Base-by-base conservation (phyloP, 2,113 vertebrate genomes). In the Ovis canadensis region DNA sequence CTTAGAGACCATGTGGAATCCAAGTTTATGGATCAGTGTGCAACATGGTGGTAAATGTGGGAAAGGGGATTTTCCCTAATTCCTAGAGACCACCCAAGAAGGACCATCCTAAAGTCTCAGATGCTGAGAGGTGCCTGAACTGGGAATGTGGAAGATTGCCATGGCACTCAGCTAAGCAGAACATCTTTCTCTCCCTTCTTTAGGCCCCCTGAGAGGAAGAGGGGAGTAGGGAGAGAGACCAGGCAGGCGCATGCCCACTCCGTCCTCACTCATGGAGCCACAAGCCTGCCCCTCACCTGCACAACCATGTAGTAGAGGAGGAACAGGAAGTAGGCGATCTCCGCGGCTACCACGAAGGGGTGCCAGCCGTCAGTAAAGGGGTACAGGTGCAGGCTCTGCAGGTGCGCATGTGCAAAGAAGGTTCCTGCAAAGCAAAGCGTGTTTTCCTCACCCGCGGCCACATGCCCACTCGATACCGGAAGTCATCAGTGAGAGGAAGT, bases 221-320 rank as follows among this genome's bases (percentile, higher is more conserved):
- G 10, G 71, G 33, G 5, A 33, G 11, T 14, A 25, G 14, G 13
- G 25, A 48, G n/a, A 90, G 19, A 31, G 25, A 19, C 7, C 16
- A 11, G 43, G 45, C 27, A 11, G 50, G 45, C 27, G 5, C 16
- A 3, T 27, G 9, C 6, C 17, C 60, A 81, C 54, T 5, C 64
- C 52, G 21, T 19, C 87, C 48, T 27, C 48, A 29, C 45, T 23
- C 7, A 3, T 0, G 62, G 57, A 62, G 62, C 55, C 14, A 21
- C 84, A 4, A 10, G 2, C 6, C 40, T 29, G 6, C 11, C 2
- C 54, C 98, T 99, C 95, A 99, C 99, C 99, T 99, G 99, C 40
- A 99, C 95, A 94, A 98, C 98, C 99, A 99, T 99, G 98, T 99
- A 99, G 98, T 99, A 99, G 84, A 99, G 77, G 92, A 99, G 98